These are phyloP conservation scores for Tethya wilhelma DNA, from an alignment of 37 sponge, comb jelly and placozoan species.

Conservation along the genomic window DNA sequence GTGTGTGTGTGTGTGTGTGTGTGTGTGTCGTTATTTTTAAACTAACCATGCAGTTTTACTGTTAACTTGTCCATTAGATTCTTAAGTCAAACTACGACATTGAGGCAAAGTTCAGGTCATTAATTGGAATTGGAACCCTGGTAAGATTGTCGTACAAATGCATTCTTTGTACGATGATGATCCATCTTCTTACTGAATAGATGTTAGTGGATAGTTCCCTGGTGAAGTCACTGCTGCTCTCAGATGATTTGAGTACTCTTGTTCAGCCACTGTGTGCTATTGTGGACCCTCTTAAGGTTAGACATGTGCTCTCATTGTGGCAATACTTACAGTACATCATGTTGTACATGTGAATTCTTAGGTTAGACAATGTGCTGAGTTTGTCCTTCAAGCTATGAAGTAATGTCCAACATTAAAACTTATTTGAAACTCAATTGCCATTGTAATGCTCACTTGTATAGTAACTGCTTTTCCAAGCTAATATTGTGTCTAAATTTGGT, in stretches of 20 bases:
- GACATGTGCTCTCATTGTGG: not conserved
- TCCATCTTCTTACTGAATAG: not conserved
- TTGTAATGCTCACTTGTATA: no score
- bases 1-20: no score
- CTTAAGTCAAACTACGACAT: constrained; percentile 43
- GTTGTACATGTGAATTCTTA: not conserved
- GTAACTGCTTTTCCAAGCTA: no score
- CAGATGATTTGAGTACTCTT: constrained; percentile 9
- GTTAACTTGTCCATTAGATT: constrained; percentile 39
- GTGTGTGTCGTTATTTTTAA: no score
- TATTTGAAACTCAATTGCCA: no score
- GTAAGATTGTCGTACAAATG: constrained; percentile 23
- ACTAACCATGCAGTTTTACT: no score
- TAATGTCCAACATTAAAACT: no score
- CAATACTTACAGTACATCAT: not conserved
- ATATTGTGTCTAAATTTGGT: no score
- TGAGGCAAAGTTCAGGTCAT: constrained; percentile 71
- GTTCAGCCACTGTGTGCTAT: constrained; percentile 9
- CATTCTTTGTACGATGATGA: not conserved
- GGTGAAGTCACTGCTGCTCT: not conserved
- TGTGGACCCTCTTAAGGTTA: constrained; percentile 46
- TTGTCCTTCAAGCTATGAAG: constrained; percentile 21
- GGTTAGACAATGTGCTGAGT: constrained; percentile 32
- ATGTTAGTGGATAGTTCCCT: not conserved
- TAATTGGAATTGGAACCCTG: constrained; percentile 69